phyloP scores from a whole-genome alignment of 2,888 invertebrate species.

The Diadegma fenestrale region DNA sequence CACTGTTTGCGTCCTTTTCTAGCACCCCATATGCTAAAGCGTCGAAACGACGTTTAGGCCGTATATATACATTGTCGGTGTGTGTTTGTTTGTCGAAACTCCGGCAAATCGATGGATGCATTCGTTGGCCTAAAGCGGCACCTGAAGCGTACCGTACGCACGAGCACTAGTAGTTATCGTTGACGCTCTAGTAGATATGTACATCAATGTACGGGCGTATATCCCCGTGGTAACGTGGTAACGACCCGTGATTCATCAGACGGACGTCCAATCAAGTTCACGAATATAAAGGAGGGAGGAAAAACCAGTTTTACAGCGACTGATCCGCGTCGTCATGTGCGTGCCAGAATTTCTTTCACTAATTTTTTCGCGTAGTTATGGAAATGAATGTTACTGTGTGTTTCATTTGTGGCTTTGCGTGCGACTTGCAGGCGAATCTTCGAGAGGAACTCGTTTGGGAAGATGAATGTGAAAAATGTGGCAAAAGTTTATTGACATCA shows the following conservation, averaged over 20 bases:
- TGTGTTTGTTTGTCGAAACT: constrained; percentile 58
- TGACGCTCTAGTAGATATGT: constrained; percentile 40
- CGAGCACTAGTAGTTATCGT: constrained; percentile 24
- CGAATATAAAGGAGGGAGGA: neutral
- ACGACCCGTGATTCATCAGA: constrained; percentile 23
- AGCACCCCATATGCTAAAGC: constrained; percentile 31
- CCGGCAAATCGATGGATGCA: constrained; percentile 55
- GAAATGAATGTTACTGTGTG: neutral
- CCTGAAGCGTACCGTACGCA: constrained; percentile 24
- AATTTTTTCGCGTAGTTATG: neutral
- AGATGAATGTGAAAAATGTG: neutral
- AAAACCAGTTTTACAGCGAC: neutral
- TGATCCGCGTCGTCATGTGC: neutral
- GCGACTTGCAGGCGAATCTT: neutral
- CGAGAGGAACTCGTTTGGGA: neutral
- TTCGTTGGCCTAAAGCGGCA: constrained; percentile 25
- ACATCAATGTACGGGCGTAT: neutral
- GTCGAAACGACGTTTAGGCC: constrained; percentile 52
- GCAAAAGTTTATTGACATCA: neutral
- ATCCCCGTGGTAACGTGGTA: neutral
- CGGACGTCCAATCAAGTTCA: neutral
- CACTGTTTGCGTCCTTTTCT: constrained; percentile 11
- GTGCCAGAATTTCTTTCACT: neutral
- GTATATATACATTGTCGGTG: constrained; percentile 38
- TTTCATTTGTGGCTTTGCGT: neutral